Evolutionary conservation across 2,113 vertebrate species (phyloP), one percentile per base, ranked within the genome.

Genomic region (Triplophysa dalaica): DNA sequence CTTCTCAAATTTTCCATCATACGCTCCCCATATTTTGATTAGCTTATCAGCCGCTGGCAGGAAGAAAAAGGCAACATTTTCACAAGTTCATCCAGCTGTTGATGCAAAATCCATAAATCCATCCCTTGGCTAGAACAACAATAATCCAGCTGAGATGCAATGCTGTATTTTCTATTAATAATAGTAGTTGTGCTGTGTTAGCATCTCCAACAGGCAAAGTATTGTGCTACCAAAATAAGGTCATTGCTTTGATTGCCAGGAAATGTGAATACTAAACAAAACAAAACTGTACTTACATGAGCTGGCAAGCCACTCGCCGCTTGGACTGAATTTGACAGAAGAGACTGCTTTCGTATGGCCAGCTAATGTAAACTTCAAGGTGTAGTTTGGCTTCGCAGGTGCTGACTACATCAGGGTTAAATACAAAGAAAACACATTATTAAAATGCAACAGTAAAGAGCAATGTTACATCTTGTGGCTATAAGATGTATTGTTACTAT

Each of bases 1-100:
- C 90, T 99, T 99, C 88, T 99, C 98, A 90, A 99, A 99, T 83
- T 99, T 99, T 64, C 98, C 98, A 9, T 99, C 98, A 0, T 98
- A 99, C 0, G 98, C 97, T 22, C 98, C 98, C 98, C 98, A 99
- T 72, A 99, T 99, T 90, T 99, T 99, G 86, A 99, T 99, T 83
- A 99, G 94, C 86, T 99, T 99, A 88, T 99, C 98, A 82, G 98
- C 98, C 85, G 98, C 98, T 99, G 86, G 14, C 84, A 87, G 65
- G 87, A 1, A 87, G 70, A 84, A 29, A 4, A 19, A 54, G 19
- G 38, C 13, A 43, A 41, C 33, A 41, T 7, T 14, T 14, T 58
- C 54, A 33, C 24, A 56, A 54, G 29, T 29, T 11, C 50, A 54
- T 52, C 14, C 16, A 5, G 14, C 50, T 52, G 13, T 45, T 45